A percentile compares a stretch with the other conserved stretches of the same genome.
These are phyloP conservation scores for Xiphias gladius DNA, from an alignment of 2,113 vertebrate species.

Conservation along the genomic window DNA sequence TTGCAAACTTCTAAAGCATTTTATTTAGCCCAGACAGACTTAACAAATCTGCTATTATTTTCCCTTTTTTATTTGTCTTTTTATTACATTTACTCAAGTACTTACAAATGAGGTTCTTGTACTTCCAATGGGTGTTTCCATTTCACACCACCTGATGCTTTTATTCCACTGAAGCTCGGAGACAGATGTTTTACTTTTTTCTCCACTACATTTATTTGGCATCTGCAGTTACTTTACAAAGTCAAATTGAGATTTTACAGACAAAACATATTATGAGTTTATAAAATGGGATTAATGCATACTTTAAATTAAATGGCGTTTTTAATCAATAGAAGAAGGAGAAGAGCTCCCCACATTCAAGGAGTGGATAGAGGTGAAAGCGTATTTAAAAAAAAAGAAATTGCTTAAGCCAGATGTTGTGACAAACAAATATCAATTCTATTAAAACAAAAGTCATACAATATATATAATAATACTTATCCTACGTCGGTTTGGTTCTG, in stretches of 20 bases:
- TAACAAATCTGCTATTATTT: not conserved
- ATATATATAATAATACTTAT: not conserved
- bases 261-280: not conserved
- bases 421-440: no score
- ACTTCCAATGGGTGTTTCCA: not conserved
- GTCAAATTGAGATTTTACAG: not conserved
- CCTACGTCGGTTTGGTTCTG: not conserved
- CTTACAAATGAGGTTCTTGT: not conserved
- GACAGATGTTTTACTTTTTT: not conserved
- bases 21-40: not conserved
- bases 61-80: not conserved
- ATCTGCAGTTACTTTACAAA: not conserved
- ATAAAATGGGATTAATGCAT: not conserved
- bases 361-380: not conserved
- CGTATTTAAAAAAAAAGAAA: not conserved
- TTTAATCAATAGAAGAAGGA: no score
- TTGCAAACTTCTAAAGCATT: conserved; percentile 14
- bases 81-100: no score
- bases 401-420: no score
- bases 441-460: not conserved
- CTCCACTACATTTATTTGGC: not conserved
- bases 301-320: no score
- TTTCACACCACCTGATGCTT: not conserved
- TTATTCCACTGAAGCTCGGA: not conserved
- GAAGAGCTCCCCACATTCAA: no score